These are phyloP conservation scores for Corydoras maculifer DNA, from an alignment of 2,113 vertebrate genomes.

Conservation along the genomic window DNA sequence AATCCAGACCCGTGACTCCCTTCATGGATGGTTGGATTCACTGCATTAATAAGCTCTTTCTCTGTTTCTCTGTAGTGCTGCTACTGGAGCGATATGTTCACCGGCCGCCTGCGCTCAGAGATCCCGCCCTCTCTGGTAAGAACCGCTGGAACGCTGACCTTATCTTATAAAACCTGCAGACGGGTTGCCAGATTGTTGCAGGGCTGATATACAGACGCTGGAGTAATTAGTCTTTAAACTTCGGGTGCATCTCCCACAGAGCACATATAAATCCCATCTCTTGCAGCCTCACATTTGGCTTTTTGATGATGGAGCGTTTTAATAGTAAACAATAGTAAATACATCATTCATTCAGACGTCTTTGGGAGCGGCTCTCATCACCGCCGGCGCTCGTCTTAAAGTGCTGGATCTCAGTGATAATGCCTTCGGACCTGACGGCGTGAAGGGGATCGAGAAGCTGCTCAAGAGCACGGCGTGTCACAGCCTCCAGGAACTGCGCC, in stretches of 20 bases:
- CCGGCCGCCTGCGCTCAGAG: slow-evolving; percentile 87
- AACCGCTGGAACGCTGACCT: background rate
- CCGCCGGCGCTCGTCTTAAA: slow-evolving; percentile 79
- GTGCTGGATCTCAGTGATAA: slow-evolving; percentile 95
- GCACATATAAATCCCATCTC: background rate
- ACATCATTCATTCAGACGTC: slow-evolving; percentile 79
- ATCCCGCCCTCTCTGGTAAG: slow-evolving; percentile 93
- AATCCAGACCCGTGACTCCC: too few species aligned
- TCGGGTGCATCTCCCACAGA: too few species aligned
- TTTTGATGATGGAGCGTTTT: too few species aligned
- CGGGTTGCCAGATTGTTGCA: too few species aligned
- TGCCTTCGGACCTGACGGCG: slow-evolving; percentile 93
- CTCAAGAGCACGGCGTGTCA: slow-evolving; percentile 83
- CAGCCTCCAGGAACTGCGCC: slow-evolving; percentile 80
- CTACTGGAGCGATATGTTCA: slow-evolving; percentile 99
- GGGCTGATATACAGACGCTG: too few species aligned
- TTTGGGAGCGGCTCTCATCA: slow-evolving; percentile 82
- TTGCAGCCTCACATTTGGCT: background rate
- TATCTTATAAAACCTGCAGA: too few species aligned
- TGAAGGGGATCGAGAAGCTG: slow-evolving; percentile 84
- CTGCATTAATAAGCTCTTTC: background rate
- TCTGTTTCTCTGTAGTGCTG: slow-evolving; percentile 68
- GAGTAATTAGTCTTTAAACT: too few species aligned
- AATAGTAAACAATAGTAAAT: too few species aligned
- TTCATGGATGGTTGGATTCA: too few species aligned